These are phyloP conservation scores for Frankliniella fusca DNA, from an alignment of 2,888 invertebrate genomes.

Conservation along the genomic window DNA sequence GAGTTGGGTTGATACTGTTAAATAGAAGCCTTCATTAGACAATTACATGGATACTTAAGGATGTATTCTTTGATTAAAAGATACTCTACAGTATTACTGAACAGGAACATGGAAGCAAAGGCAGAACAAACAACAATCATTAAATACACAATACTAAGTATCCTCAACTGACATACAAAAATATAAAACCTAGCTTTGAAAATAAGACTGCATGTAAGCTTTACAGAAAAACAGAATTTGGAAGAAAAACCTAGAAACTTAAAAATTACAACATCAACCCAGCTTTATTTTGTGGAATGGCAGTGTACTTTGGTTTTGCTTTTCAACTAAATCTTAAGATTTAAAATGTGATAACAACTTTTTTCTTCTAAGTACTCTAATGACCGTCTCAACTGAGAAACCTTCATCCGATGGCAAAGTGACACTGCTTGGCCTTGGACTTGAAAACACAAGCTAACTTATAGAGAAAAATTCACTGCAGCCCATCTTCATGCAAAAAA, in stretches of 20 bases:
- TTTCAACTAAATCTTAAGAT: neutral
- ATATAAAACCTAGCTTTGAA: neutral
- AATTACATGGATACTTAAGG: neutral
- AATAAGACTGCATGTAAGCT: neutral
- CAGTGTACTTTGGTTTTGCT: neutral
- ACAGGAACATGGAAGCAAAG: neutral
- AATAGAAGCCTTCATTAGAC: neutral
- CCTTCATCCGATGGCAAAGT: neutral
- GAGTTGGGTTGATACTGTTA: conserved; percentile 12
- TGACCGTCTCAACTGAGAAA: neutral
- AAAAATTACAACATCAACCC: conserved; percentile 5
- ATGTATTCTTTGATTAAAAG: neutral
- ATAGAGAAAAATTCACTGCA: neutral
- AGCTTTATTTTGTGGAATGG: conserved; percentile 11
- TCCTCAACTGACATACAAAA: neutral
- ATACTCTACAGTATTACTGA: neutral
- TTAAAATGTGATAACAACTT: neutral
- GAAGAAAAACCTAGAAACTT: neutral
- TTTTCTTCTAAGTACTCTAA: neutral
- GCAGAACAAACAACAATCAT: neutral
- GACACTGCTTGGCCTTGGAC: conserved; percentile 3
- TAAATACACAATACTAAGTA: neutral
- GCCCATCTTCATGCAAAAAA: conserved; percentile 18
- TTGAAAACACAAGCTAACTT: conserved; percentile 19
- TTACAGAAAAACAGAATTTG: conserved; percentile 3